Base-by-base conservation (phyloP, 2,797 vertebrate species). In the Discoglossus pictus region DNA sequence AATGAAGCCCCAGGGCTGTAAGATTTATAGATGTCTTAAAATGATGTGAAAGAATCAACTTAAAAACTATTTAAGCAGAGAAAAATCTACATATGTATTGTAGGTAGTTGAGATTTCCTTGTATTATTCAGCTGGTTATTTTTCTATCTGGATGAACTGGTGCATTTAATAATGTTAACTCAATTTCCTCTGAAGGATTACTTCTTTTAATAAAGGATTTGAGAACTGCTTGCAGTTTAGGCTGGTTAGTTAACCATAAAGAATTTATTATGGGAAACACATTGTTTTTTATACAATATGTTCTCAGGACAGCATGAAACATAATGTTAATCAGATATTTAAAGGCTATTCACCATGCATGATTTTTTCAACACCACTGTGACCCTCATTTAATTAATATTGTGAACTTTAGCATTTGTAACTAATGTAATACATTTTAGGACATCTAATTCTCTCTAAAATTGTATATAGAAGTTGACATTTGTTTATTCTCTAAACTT, bases 1-100 rank as follows among this genome's bases (percentile, higher is more conserved):
- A 71, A 71, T 71, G 61, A 71, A 61, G 34, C 68, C 68, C 68
- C 61, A 59, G 61, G 68, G 68, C 46, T 58, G 11, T 50, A 65
- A 71, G 68, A 71, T 71, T 71, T 71, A 71, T 71, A 65, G 68
- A 71, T 64, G 53, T 61, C 39, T 71, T 71, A 71, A 71, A 71
- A 64, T 71, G 53, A 71, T 71, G 46, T 64, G 68, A 71, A 64
- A 50, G 58, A 53, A 31, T 50, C 68, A 59, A 47, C 55, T 44
- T 36, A 64, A 71, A 71, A 58, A 63, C 17, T 50, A 34, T 70
- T 58, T 63, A n/a, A 17, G 60, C 36, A 15, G 17, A 69, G 50
- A 40, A 34, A 61, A 61, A 68, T 61, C 24, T 61, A 46, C 56
- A 54, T 68, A 55, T 68, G 46, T 52, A 58, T 34, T 34, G 46